phyloP scores from a whole-genome alignment of 2,113 vertebrate species.

The Coturnix japonica region DNA sequence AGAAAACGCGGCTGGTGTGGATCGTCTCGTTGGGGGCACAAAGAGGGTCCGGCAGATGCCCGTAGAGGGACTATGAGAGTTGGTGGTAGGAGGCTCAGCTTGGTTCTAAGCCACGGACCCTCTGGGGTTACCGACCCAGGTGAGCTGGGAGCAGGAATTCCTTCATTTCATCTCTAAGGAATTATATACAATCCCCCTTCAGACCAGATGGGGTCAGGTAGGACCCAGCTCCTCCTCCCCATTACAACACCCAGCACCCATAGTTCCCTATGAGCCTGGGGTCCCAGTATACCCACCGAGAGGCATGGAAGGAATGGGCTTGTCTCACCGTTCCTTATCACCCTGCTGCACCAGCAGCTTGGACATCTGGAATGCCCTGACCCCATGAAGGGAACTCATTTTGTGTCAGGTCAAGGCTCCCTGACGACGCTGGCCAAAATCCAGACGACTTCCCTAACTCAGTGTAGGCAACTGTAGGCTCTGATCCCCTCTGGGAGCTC shows the following conservation, averaged over 20 bases:
- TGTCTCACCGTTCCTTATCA: neutral
- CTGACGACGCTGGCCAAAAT: neutral
- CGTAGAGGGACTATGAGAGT: rapidly evolving
- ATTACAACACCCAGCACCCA: rapidly evolving
- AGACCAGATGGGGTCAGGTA: neutral
- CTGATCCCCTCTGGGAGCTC: neutral
- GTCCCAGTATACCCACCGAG: neutral
- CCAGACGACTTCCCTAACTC: neutral
- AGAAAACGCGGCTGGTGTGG: neutral
- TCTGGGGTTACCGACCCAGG: too few species aligned
- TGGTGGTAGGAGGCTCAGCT: neutral
- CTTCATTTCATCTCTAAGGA: neutral
- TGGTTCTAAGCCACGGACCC: too few species aligned
- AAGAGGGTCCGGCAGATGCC: neutral
- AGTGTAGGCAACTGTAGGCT: rapidly evolving
- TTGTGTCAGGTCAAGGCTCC: neutral
- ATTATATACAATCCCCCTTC: rapidly evolving
- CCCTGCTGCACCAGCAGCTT: neutral
- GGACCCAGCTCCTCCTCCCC: neutral
- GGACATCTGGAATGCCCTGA: neutral
- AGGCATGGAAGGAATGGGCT: neutral
- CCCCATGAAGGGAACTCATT: neutral
- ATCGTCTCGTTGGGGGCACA: neutral
- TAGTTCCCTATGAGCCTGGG: rapidly evolving
- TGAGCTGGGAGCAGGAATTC: neutral